Base-by-base conservation (phyloP, 2,888 invertebrate species). In the Drosophila hawaiiensis region DNA sequence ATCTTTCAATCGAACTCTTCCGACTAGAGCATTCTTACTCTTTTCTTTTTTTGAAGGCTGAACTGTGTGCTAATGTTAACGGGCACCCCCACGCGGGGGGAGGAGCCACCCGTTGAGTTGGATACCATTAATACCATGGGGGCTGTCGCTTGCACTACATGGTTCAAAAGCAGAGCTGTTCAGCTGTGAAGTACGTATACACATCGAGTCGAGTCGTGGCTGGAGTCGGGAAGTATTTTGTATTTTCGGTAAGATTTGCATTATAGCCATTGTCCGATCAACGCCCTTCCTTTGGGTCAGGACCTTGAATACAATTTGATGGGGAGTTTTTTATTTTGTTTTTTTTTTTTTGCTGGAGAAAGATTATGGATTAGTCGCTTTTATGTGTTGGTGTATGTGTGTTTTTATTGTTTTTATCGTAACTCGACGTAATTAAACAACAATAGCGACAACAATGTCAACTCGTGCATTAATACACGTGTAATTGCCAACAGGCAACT, bases 401-500 rank as follows among this genome's bases (percentile, higher is more conserved):
- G 3, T 39, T 33, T 58, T 58, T 59, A 54, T 61, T 73, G 61
- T 66, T 70, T 66, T 76, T 56, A 71, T 70, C 78, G 56, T 59
- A 68, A 70, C 47, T 59, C 64, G 68, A 39, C 53, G 67, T 79
- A 78, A 75, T 77, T 74, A 79, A 84, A 78, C 68, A 81, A 80
- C 74, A 78, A 80, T 68, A 64, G 78, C 63, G 54, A 71, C 62
- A 71, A 68, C 77, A 79, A 75, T 75, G 76, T 72, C 73, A 80
- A 72, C 65, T 78, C 39, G 68, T 80, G 69, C 73, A 75, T 72
- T 78, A 75, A 83, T 65, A 77, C 76, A 83, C 68, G 65, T 79
- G 79, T 86, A 84, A 83, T 81, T 86, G 73, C 68, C 60, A 59
- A 54, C 52, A 72, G 73, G 72, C 61, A 77, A 74, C 65, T 63